Base-by-base conservation (phyloP, 2,113 vertebrate species). In the Myodes glareolus region DNA sequence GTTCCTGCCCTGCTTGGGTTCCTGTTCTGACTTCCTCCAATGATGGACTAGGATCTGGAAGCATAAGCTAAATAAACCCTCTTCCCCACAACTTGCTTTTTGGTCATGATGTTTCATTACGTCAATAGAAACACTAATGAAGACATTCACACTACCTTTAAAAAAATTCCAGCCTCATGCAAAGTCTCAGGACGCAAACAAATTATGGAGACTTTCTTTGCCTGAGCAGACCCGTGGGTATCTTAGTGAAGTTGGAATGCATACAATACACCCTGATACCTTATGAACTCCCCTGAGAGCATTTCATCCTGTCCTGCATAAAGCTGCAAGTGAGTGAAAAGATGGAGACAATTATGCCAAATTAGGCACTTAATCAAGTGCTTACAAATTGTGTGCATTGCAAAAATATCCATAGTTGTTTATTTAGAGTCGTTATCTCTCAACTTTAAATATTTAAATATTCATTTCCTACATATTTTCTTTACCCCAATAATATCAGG, bases 371-470 rank as follows among this genome's bases (percentile, higher is more conserved):
- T 86, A 47, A 72, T 76, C 47, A 70, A 89, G 88, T 65, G 55
- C 42, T 84, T 81, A 65, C 31, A 47, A 87, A 50, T 68, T 31
- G 73, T 31, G 73, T 72, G 76, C 52, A 68, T 45, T 78, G 58
- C 33, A 92, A n/a, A 16, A 89, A 39, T 39, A 80, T 42, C 63
- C 31, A 33, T 27, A 42, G 36, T 50, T 82, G 25, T 84, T 87
- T 39, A 85, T 33, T 90, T 91, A 39, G 33, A 75, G 92, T 55
- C 70, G 12, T 47, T 90, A 63, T 68, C 90, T 95, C 68, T 85
- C 7, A 67, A 65, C 73, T 97, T 94, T 72, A 96, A 94, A 91
- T 72, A 86, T 81, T 50, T 52, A 72, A 68, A 7, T 52, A 0
- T 31, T 47, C 19, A 63, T 19, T 21, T 8, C 39, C 2, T 19